Conservation (phyloP, 2,888 invertebrate genomes). For the Polydrusus cervinus region DNA sequence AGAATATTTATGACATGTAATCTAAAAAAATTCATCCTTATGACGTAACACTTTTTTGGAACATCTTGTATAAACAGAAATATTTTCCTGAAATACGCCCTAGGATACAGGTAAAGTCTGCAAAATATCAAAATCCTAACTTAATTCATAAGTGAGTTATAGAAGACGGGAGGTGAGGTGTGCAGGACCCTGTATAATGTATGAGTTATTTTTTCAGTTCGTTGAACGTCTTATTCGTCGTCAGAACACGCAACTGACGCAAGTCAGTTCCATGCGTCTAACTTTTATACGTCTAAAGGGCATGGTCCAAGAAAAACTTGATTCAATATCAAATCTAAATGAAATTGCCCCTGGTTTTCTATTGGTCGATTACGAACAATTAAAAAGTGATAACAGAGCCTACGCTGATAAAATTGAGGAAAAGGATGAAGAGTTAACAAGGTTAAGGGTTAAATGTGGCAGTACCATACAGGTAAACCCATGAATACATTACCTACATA, state of each 20-base stretch:
- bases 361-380: slow-evolving; percentile 74
- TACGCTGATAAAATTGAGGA: slow-evolving; percentile 75
- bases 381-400: slow-evolving; percentile 74
- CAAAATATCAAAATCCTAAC: no score
- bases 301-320: slow-evolving; percentile 64
- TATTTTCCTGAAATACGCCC: no score
- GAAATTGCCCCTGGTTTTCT: slow-evolving; percentile 73
- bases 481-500: not conserved
- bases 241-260: slow-evolving; percentile 61
- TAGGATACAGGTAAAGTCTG: no score
- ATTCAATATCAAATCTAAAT: slow-evolving; percentile 66
- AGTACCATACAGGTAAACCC: slow-evolving; percentile 69
- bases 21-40: no score
- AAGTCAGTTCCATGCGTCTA: slow-evolving; percentile 64
- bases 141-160: no score
- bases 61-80: no score
- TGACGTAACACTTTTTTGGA: no score
- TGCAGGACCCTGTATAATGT: no score
- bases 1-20: no score
- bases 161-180: no score
- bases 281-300: slow-evolving; percentile 65
- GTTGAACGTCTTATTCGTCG: slow-evolving; percentile 58
- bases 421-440: slow-evolving; percentile 73
- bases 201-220: slow-evolving; percentile 55
- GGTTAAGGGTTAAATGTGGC: slow-evolving; percentile 71